Percentiles rank a stretch among this genome's conserved stretches.
Conservation (phyloP, 1,140 invertebrate species). For the Magallana ariakensis region DNA sequence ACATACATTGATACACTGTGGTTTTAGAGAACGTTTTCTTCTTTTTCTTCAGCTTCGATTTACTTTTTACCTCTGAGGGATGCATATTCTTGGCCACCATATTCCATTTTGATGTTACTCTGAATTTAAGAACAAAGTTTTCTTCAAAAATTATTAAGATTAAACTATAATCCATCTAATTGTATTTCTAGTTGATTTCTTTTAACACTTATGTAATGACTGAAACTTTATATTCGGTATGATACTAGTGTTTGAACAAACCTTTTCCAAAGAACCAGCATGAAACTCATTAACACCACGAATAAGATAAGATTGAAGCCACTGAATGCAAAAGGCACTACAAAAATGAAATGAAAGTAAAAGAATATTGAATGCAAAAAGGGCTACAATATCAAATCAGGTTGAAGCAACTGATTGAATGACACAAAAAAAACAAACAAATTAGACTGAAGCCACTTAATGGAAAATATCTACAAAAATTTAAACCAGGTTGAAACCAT, state of each 20-base stretch:
- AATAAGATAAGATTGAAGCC: conserved; percentile 1
- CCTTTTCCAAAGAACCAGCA: conserved; percentile 16
- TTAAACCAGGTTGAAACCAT: too few relatives aligned
- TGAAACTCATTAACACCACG: background rate
- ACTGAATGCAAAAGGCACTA: background rate
- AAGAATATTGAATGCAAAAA: too few relatives aligned
- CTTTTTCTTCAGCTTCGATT: background rate
- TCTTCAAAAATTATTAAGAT: too few relatives aligned
- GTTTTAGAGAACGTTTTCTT: background rate
- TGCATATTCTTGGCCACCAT: background rate
- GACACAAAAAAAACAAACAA: too few relatives aligned
- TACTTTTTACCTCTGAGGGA: background rate
- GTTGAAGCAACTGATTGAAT: too few relatives aligned
- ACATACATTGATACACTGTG: background rate
- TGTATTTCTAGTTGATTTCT: too few relatives aligned
- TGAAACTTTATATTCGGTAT: too few relatives aligned
- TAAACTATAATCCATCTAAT: too few relatives aligned
- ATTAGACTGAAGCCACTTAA: too few relatives aligned
- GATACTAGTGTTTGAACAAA: background rate
- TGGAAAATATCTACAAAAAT: too few relatives aligned
- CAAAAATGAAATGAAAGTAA: background rate
- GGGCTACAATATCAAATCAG: too few relatives aligned
- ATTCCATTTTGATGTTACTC: conserved; percentile 16
- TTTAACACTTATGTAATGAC: too few relatives aligned
- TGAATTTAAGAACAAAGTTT: background rate